Base-by-base conservation (phyloP, 2,888 invertebrate species). In the Chaitophorus viminalis region DNA sequence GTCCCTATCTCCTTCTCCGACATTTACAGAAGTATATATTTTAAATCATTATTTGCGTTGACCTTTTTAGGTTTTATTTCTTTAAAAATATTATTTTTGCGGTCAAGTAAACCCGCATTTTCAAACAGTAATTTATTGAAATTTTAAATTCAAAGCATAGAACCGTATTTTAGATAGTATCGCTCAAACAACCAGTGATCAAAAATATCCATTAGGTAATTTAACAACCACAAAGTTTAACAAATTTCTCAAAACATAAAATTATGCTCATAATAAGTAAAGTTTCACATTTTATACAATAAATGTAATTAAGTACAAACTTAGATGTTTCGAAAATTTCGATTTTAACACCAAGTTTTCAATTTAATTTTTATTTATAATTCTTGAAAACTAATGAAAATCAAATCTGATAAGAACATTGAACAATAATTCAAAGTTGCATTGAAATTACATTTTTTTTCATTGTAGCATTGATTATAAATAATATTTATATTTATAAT, bases 301-400 rank as follows among this genome's bases (percentile, higher is more conserved):
- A 74, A 74, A 74, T 17, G 74, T 74, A 25, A 74, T 74, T 70
- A 70, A 29, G 14, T 70, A 70, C 25, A 36, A 72, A 72, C 72
- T 72, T 72, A 8, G 29, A 29, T 68, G 29, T 68, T 68, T 21
- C 18, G 21, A 17, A 74, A 74, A 74, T 36, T 74, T 74, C 5
- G 21, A 25, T 74, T 74, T 74, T 74, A 74, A 0, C 31, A 25
- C 36, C 21, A 25, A 36, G 11, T 31, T 14, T 5, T 33, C 25
- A 31, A 31, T 36, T 74, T 31, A 74, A 46, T 74, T 74, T 74
- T 18, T 36, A 36, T 74, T 36, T 33, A 74, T 36, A 36, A 21
- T 36, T 25, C 74, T 33, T 36, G 36, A 17, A 31, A 70, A 29
- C 31, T 11, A 70, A 25, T 60, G 25, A 60, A 60, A 6, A 60